Conservation (phyloP, 2,113 vertebrate species). For the Sebastes schlegelii region DNA sequence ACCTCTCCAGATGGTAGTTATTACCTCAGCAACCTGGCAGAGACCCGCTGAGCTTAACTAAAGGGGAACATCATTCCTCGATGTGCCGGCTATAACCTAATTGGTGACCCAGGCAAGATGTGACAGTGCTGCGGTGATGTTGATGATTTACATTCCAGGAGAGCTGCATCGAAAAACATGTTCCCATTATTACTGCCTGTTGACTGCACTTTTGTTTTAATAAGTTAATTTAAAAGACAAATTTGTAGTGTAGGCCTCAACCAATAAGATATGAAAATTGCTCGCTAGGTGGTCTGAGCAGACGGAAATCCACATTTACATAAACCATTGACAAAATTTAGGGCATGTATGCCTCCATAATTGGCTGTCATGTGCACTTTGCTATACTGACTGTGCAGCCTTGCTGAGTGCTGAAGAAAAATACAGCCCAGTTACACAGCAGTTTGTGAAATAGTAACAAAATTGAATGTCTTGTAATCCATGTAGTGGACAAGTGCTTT, state of each 20-base stretch:
- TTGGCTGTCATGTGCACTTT: too few relatives aligned
- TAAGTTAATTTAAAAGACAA: neutral
- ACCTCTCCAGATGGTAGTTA: conserved; percentile 44
- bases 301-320: neutral
- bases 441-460: too few relatives aligned
- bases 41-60: neutral
- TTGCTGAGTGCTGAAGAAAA: too few relatives aligned
- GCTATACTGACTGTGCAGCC: too few relatives aligned
- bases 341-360: too few relatives aligned
- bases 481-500: too few relatives aligned
- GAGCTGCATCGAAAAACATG: neutral
- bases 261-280: neutral
- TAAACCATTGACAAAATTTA: too few relatives aligned
- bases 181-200: neutral
- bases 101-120: neutral
- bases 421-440: too few relatives aligned
- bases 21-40: conserved; percentile 29
- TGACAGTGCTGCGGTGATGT: neutral
- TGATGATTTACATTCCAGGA: neutral
- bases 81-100: neutral
- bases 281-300: neutral
- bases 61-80: neutral
- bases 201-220: neutral
- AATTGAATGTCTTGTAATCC: too few relatives aligned
- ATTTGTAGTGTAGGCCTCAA: neutral